Evolutionary conservation across 2,888 invertebrate species (phyloP).

Genomic region (Eupeodes luniger): DNA sequence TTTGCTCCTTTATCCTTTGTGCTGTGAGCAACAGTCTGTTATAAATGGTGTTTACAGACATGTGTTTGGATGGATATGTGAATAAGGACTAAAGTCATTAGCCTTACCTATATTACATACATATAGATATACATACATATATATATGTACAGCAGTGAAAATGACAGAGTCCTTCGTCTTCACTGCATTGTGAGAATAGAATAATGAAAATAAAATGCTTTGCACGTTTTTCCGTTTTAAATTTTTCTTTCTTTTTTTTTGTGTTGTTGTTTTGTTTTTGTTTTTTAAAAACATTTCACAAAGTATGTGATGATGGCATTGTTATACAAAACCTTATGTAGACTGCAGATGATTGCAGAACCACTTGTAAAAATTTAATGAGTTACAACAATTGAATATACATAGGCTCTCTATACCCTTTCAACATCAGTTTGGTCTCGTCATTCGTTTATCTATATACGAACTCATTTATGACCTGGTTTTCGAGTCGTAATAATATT

Average conservation of each 20-base stretch:
- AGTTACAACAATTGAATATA: background rate
- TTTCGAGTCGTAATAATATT: background rate
- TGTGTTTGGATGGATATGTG: background rate
- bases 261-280: background rate
- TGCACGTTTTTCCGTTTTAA: slow-evolving; percentile 42
- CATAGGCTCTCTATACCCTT: no score
- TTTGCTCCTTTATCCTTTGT: slow-evolving; percentile 17
- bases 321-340: no score
- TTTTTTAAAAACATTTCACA: background rate
- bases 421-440: background rate
- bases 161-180: slow-evolving; percentile 23
- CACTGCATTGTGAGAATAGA: slow-evolving; percentile 43
- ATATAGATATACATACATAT: no score
- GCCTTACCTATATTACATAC: background rate
- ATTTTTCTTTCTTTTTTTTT: slow-evolving; percentile 27
- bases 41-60: slow-evolving; percentile 1
- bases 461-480: background rate
- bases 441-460: background rate
- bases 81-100: background rate
- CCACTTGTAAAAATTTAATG: slow-evolving; percentile 36
- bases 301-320: background rate
- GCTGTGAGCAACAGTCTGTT: slow-evolving; percentile 51
- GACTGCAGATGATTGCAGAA: background rate
- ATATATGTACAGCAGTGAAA: background rate
- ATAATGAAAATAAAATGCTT: slow-evolving; percentile 36